These are phyloP conservation scores for Intellagama lesueurii DNA, from an alignment of 2,797 vertebrate genomes.

Conservation along the genomic window DNA sequence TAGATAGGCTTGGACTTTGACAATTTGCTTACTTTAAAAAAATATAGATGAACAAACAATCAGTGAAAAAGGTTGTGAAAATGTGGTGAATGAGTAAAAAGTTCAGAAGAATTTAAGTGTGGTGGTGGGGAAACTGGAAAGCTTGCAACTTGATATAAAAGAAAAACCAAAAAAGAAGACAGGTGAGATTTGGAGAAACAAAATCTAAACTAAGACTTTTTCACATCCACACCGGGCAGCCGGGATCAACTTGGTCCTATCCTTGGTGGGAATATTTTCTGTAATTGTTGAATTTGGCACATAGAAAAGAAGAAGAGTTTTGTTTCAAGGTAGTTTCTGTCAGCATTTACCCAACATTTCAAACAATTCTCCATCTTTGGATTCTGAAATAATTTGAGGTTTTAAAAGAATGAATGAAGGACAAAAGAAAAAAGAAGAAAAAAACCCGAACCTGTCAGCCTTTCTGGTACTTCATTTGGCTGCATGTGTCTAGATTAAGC, in stretches of 20 bases:
- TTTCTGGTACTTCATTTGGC: background rate
- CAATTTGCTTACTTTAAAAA: too few species aligned
- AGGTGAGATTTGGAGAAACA: too few species aligned
- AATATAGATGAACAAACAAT: too few species aligned
- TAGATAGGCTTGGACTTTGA: too few species aligned
- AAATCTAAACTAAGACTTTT: too few species aligned
- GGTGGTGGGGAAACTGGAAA: too few species aligned
- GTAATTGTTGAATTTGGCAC: background rate
- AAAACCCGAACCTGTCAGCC: background rate
- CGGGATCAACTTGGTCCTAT: background rate
- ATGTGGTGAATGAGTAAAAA: too few species aligned
- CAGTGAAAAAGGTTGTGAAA: too few species aligned
- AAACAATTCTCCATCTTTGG: background rate
- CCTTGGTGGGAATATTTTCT: background rate
- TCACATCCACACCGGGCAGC: background rate
- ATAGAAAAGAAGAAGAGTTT: background rate
- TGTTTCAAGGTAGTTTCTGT: background rate
- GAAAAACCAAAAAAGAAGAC: too few species aligned
- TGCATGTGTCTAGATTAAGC: constrained; percentile 39
- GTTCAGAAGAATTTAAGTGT: too few species aligned
- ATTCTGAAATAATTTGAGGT: background rate
- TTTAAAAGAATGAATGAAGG: background rate
- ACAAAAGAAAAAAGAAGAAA: background rate
- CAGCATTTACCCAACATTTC: background rate
- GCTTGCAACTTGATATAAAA: too few species aligned